These are phyloP conservation scores for Gryllus bimaculatus DNA, from an alignment of 1,140 invertebrate species.

Conservation along the genomic window DNA sequence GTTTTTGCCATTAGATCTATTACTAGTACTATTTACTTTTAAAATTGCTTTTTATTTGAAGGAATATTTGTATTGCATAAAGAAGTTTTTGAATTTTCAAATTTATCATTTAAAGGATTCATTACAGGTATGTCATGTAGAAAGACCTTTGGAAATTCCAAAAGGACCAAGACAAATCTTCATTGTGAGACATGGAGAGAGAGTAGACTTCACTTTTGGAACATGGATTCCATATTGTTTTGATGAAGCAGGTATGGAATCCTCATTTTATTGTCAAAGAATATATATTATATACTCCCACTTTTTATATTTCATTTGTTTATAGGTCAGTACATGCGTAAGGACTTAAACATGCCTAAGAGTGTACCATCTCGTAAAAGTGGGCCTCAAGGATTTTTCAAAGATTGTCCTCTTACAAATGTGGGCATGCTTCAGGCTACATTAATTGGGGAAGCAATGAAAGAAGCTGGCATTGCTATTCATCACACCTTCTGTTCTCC, in stretches of 20 bases:
- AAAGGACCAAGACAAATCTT: slow-evolving; percentile 48
- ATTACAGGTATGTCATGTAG: background rate
- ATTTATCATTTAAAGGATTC: background rate
- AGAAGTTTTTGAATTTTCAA: too few species aligned
- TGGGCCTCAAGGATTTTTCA: slow-evolving; percentile 55
- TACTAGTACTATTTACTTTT: too few species aligned
- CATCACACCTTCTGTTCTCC: slow-evolving; percentile 75
- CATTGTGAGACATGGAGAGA: slow-evolving; percentile 77
- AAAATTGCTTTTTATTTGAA: background rate
- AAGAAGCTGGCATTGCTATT: slow-evolving; percentile 52
- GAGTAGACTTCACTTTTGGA: slow-evolving; percentile 86
- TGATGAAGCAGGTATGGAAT: slow-evolving; percentile 53
- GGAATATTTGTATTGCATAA: background rate
- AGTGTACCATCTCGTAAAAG: slow-evolving; percentile 50
- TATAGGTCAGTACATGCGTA: slow-evolving; percentile 53
- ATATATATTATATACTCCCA: too few species aligned
- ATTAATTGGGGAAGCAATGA: slow-evolving; percentile 69
- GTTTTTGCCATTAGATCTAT: too few species aligned
- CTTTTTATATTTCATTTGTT: slow-evolving; percentile 15
- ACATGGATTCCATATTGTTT: slow-evolving; percentile 81
- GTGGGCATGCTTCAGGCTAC: slow-evolving; percentile 62
- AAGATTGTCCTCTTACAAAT: slow-evolving; percentile 80
- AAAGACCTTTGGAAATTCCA: background rate
- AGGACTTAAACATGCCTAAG: slow-evolving; percentile 84
- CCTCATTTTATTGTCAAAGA: background rate